Evolutionary conservation across 2,113 vertebrate species (phyloP), one percentile per base, ranked within the genome.

Genomic region (Phylloscopus trochilus): DNA sequence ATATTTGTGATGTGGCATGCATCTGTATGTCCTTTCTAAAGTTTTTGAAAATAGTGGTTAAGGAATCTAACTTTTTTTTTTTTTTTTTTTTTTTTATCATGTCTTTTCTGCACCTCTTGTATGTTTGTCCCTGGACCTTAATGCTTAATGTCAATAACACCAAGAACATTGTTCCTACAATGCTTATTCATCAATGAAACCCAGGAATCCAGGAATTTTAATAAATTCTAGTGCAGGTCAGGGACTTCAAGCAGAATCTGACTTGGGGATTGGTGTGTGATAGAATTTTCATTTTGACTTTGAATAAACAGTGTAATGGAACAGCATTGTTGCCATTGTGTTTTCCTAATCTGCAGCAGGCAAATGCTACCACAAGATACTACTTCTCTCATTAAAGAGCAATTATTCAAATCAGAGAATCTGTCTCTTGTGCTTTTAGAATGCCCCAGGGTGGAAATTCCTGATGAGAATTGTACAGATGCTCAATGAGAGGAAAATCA

Each of bases 391-490:
- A 67, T 80, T 82, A 70, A 76, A 62, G 55, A 13, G 78, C 81
- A 92, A 90, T 96, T 84, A 86, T 79, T 70, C 44, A 90, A 82
- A 89, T 66, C 81, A 87, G 49, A 73, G 72, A 60, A 76, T 80
- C 68, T 41, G 22, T 90, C 89, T 87, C 92, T 75, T 96, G 58
- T 82, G 79, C 37, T 83, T 77, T 94, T 52, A 51, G 47, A 78
- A 78, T 86, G 55, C 59, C 80, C 55, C 44, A 58, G 64, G 35
- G 67, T 85, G 37, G 72, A 75, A 89, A 91, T 89, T 95, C 73
- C 82, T 95, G 80, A 74, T 92, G 84, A 96, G 74, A 92, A 92
- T 52, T 83, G 28, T 85, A 73, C 26, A 94, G 89, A 92, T 87
- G 56, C 60, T 33, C 51, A 43, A 33, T 60, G 39, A 67, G 43